A percentile compares a stretch with the other conserved stretches of the same genome.
These are phyloP conservation scores for Canis aureus DNA, from an alignment of 2,113 vertebrate genomes.

Conservation along the genomic window DNA sequence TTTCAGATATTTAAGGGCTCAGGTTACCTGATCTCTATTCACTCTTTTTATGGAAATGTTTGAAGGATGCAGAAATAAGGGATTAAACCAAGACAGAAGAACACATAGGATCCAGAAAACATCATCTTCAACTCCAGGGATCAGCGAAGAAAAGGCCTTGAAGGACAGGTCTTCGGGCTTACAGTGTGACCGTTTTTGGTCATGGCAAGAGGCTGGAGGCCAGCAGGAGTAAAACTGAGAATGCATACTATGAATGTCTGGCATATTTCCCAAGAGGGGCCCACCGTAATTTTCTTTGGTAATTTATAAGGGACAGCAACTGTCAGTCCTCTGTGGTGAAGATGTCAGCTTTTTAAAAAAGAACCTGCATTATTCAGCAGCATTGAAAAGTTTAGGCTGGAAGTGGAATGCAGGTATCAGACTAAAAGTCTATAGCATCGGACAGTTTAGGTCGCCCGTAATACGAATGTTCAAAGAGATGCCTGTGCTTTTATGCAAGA, in stretches of 20 bases:
- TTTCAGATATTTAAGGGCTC: background rate
- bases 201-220: background rate
- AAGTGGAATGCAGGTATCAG: background rate
- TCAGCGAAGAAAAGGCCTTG: background rate
- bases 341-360: background rate
- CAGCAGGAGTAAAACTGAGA: too few relatives aligned
- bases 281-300: background rate
- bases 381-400: background rate
- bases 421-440: background rate
- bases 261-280: background rate
- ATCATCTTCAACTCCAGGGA: background rate
- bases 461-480: background rate
- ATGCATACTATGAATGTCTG: background rate
- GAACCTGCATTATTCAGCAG: background rate
- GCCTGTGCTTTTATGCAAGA: background rate
- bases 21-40: background rate
- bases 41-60: background rate
- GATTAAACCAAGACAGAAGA: background rate
- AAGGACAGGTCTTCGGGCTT: background rate
- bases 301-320: background rate
- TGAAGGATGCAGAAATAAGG: background rate
- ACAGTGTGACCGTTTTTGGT: background rate
- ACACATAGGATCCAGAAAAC: background rate
- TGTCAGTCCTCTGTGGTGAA: background rate
- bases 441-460: background rate